Base-by-base conservation (phyloP, 2,888 invertebrate species). In the Fissipunctia ypsillon region DNA sequence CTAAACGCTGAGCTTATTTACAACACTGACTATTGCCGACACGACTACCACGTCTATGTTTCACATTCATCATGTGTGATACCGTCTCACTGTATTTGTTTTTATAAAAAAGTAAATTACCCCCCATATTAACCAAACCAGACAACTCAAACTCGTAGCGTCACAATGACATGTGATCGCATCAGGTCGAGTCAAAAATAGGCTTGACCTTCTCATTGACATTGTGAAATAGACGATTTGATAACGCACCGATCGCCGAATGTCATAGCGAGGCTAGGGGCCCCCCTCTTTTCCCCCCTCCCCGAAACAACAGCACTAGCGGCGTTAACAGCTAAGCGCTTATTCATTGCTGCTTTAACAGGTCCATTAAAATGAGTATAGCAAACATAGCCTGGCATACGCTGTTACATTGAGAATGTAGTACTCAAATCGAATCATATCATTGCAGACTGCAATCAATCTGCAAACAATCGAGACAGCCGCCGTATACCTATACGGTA, bases 171-270 rank as follows among this genome's bases (percentile, higher is more conserved):
- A 91, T 93, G 91, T 94, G 93, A 91, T 90, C 90, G 89, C 89
- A 90, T 90, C 90, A 80, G 83, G 78, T 89, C 90, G 88, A 90
- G 90, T 93, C 94, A 90, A 95, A 95, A 95, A 95, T 95, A 95
- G 92, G 91, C 90, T 93, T 94, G 96, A 95, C 96, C 96, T 96
- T 96, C 96, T 96, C 96, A 96, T 96, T 96, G 96, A 96, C 96
- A 96, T 96, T 96, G 96, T 96, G 96, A 95, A 96, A 96, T 96
- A 95, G 94, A 94, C 93, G 92, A 93, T 92, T 93, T 96, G 96
- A 96, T 96, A 95, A 95, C 94, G 91, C 92, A 89, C 90, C 93
- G 95, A 95, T 93, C 94, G 92, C 92, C 94, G 95, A 96, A 96
- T 95, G 96, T 95, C 96, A 95, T 89, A 89, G 88, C 95, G 94